Base-by-base conservation (phyloP, 2,113 vertebrate genomes). In the Cavia porcellus region DNA sequence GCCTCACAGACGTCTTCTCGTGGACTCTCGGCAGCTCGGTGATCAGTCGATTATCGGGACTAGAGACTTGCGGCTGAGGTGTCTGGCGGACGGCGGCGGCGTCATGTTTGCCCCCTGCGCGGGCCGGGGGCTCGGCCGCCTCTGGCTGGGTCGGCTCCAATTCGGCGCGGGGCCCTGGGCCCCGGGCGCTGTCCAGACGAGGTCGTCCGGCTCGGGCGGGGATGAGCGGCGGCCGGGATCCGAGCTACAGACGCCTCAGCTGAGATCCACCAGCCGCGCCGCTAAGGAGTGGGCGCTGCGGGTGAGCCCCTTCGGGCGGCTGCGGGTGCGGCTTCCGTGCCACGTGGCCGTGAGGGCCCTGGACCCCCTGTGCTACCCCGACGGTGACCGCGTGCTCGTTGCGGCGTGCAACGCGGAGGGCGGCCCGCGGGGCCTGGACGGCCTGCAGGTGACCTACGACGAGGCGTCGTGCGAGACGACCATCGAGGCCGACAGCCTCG, bases 271-370 rank as follows among this genome's bases (percentile, higher is more conserved):
- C 68, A 30, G 64, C 61, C 28, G 30, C 1, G 80, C 94, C 12
- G 90, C 98, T 62, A 98, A 96, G 97, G 98, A 97, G 47, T 99
- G 99, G 99, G 95, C 96, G 42, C 95, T 99, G 90, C 72, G 57
- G 6, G 99, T 99, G 80, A 98, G 98, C 81, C 99, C 99, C 11
- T 99, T 99, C 86, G 98, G 98, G 38, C 98, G 98, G 32, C 98
- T 99, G 30, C 98, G 97, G 80, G 99, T 98, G 5, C 98, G 97
- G 77, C 96, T 99, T 32, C 98, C 98, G 11, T 99, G 99, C 96
- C 98, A 98, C 92, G 98, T 99, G 89, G 98, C 98, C 7, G 96
- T 99, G 85, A 95, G 97, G 4, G 98, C 99, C 12, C 97, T 99
- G 93, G 99, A 99, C 93, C 99, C 98, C 1, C 98, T 99, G 94